Evolutionary conservation across 2,797 vertebrate species (phyloP), one percentile per base, ranked within the genome.

Genomic region (Enteromius radiatus): DNA sequence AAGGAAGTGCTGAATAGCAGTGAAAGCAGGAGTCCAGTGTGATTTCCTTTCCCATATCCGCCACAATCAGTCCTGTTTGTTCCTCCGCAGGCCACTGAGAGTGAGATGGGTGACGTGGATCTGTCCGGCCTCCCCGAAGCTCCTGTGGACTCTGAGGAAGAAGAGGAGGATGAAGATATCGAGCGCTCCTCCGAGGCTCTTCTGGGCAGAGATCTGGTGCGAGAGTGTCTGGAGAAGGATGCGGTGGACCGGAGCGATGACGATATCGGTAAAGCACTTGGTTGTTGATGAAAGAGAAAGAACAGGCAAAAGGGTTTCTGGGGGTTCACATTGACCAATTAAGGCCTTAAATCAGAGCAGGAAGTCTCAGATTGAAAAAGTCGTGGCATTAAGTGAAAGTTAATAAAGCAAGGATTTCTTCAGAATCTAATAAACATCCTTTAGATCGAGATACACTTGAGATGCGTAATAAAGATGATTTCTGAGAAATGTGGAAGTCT

Each of bases 181-280:
- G 98, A 99, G 87, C 93, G 96, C 90, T 95, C 97, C 52, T 95
- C 96, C 0, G 96, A 98, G 89, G 93, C 96, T 0, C 93, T 99
- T 21, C 91, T 97, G 19, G 96, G 96, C 4, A 91, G 97, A 84
- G 98, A 99, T 89, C 91, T 98, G 87, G 97, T 99, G 80, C 93
- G 98, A 80, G 98, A 99, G 89, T 98, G 97, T 94, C 94, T 99
- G 89, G 98, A 99, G 91, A 99, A 99, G 87, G 97, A 99, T 43
- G 97, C 98, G 17, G 95, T 93, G 2, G 97, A 99, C 89, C 96
- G 98, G 91, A 98, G 96, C 2, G 97, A 99, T 73, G 97, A 99
- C 73, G 98, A 99, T 87, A 96, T 99, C 17, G 98, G 98, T 99
- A 89, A 94, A 92, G 12, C 1, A 0, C 14, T 43, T 14, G 7